Conservation (phyloP, 2,113 vertebrate genomes). For the Centrocercus urophasianus region DNA sequence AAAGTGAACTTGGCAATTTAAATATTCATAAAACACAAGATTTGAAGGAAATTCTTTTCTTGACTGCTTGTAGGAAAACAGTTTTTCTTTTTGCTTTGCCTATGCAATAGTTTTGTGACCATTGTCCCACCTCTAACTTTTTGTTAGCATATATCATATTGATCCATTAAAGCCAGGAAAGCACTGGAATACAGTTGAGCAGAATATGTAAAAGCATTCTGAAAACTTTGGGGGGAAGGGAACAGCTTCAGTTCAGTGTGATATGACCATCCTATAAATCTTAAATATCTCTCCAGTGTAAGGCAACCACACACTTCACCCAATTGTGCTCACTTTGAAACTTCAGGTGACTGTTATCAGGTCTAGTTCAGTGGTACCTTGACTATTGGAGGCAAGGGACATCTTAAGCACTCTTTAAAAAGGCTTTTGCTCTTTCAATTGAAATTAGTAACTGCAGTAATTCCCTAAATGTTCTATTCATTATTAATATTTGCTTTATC, state of each 20-base stretch:
- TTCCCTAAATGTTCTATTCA: not conserved
- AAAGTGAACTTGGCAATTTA: not conserved
- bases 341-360: not conserved
- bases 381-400: not conserved
- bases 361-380: not conserved
- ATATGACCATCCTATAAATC: not conserved
- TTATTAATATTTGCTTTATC: not conserved
- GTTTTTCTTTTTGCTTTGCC: not conserved
- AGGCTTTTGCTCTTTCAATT: not conserved
- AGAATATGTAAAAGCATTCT: not conserved
- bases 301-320: not conserved
- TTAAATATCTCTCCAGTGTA: not conserved
- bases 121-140: not conserved
- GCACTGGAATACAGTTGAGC: not conserved
- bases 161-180: not conserved
- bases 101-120: not conserved
- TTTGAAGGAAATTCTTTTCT: not conserved
- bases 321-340: not conserved
- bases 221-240: not conserved
- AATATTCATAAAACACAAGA: not conserved
- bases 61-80: not conserved
- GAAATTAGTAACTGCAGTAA: not conserved
- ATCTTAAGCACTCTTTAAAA: not conserved
- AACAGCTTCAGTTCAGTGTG: not conserved
- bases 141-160: not conserved